A percentile compares a stretch with the other conserved stretches of the same genome.
These are phyloP conservation scores for Oreochromis aureus DNA, from an alignment of 2,113 vertebrate species.

Conservation along the genomic window DNA sequence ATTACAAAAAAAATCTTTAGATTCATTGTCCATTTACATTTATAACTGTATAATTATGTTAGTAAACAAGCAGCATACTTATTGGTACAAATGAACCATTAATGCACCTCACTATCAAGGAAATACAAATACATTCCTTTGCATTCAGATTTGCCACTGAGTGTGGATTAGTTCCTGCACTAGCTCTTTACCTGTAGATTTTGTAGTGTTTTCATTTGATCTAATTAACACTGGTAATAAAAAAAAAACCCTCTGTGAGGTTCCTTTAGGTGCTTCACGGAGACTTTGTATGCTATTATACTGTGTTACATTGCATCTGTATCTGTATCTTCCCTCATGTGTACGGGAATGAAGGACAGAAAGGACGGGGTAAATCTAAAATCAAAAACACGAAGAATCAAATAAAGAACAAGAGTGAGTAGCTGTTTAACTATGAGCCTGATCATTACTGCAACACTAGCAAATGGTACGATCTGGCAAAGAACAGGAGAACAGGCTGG, in stretches of 20 bases:
- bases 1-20: not conserved
- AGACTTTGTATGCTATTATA: not conserved
- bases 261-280: not conserved
- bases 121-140: not conserved
- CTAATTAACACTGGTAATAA: not conserved
- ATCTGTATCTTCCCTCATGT: not conserved
- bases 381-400: not conserved
- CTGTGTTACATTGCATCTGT: not conserved
- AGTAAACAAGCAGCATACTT: accelerated
- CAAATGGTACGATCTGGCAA: not conserved
- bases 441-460: not conserved
- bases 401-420: not conserved
- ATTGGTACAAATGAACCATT: not conserved
- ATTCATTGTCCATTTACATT: not conserved
- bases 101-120: not conserved
- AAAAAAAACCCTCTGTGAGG: not conserved
- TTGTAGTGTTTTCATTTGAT: not conserved
- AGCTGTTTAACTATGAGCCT: not conserved
- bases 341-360: not conserved
- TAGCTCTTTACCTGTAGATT: not conserved
- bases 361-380: not conserved
- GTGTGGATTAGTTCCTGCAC: not conserved
- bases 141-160: not conserved
- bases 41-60: not conserved
- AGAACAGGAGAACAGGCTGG: not conserved